Evolutionary conservation across 2,113 vertebrate species (phyloP), one percentile per base, ranked within the genome.

Genomic region (Anoplopoma fimbria): DNA sequence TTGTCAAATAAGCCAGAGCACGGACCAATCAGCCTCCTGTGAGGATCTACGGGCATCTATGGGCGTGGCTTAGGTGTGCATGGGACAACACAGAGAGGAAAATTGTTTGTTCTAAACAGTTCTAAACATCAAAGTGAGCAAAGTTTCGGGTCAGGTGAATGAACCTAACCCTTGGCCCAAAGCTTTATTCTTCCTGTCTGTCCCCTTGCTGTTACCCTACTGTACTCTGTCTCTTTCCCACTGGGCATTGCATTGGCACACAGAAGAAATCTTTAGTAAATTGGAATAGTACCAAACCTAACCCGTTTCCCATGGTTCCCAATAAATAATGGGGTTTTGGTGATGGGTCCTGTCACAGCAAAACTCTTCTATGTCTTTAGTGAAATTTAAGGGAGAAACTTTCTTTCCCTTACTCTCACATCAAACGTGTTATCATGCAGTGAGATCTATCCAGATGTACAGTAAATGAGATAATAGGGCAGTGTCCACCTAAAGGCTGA

Each of bases 401-500:
- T 4, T 25, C 25, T 47, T 47, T 10, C 19, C 3, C 17, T 81
- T 31, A 15, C 13, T 65, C 58, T 23, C 60, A 60, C 14, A 72
- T 63, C n/a, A 58, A 47, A 75, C 34, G 1, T 69, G 7, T 70
- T 62, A 33, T 61, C 55, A 31, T 83, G 65, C 55, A 15, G 33
- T 34, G 4, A 70, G 27, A 65, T 55, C 1, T 6, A 31, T 49
- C 23, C 71, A 83, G 53, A 75, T 79, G 60, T 42, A 49, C 33
- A 14, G 31, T 6, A 67, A 58, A 47, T 85, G 68, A 89, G 72
- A 76, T 84, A 89, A 84, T 38, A 62, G 69, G 79, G 70, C 77
- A 51, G 74, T 68, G 82, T 87, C 69, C 81, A 57, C 23, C 14
- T 51, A 42, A 78, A 33, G 55, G 70, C 45, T 89, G 82, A 79